A percentile compares a stretch with the other conserved stretches of the same genome.
Evolutionary conservation across 2,113 vertebrate genomes (phyloP).

Genomic region (Globicephala melas): DNA sequence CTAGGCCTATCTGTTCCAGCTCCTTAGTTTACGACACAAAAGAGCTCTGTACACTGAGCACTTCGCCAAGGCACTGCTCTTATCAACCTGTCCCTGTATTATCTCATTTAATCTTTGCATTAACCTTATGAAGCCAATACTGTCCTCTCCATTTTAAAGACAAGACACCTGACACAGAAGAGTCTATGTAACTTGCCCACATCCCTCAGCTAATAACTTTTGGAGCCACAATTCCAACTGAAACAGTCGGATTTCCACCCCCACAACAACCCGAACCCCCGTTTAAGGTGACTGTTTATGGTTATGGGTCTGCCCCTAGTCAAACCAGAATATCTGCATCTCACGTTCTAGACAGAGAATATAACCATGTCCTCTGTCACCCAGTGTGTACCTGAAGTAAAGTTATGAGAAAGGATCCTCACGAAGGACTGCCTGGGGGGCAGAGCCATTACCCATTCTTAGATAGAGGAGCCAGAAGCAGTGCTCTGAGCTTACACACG

Average conservation of each 20-base stretch:
- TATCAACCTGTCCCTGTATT: accelerated
- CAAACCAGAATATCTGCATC: not conserved
- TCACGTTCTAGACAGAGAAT: not conserved
- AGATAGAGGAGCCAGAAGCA: not conserved
- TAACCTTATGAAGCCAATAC: not conserved
- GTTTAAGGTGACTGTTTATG: not conserved
- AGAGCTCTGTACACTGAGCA: accelerated
- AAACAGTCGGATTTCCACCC: not conserved
- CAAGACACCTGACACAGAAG: not conserved
- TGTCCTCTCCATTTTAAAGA: not conserved
- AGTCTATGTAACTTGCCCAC: not conserved
- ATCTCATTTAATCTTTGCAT: not conserved
- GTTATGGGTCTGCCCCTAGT: not conserved
- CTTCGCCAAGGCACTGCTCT: not conserved
- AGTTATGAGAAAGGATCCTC: not conserved
- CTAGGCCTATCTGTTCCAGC: not conserved
- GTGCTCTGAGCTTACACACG: accelerated
- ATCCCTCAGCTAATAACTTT: not conserved
- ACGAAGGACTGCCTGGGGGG: not conserved
- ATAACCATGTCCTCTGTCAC: too few relatives aligned
- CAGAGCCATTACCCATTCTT: accelerated
- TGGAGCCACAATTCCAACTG: not conserved
- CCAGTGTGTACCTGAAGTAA: not conserved
- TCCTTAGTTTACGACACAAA: not conserved
- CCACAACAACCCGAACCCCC: not conserved